Evolutionary conservation across 2,113 vertebrate species (phyloP), one percentile per base, ranked within the genome.

Genomic region (Tapirus terrestris): DNA sequence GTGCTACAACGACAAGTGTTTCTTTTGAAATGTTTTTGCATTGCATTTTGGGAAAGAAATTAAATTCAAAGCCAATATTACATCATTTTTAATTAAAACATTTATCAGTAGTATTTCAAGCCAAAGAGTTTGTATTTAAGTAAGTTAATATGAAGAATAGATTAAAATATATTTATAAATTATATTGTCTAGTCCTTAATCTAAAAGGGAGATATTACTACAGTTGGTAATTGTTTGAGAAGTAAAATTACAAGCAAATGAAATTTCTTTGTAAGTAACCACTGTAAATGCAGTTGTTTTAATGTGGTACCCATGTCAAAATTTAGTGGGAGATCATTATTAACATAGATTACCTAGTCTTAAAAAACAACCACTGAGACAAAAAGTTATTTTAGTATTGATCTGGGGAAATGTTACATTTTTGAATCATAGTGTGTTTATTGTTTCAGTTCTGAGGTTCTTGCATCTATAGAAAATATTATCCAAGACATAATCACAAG

Each of bases 381-480:
- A 43, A 51, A 56, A 92, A 80, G 67, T 77, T 67, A 76, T 45
- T 39, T 94, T 82, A 58, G 31, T 77, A 31, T 72, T 92, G 72
- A 51, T 72, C 97, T 92, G 39, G 76, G 60, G 33, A 84, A 43
- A 73, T 61, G 3, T 23, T 8, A 36, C 8, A 29, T 18, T 76
- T 80, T 93, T 80, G 91, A 96, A n/a, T 94, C 56, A 8, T 0
- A 33, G 60, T 43, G 43, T 93, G 96, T 97, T 98, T 68, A 45
- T 96, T 97, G 25, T 98, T 98, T 97, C 98, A 99, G 99, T 96
- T 98, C 98, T 97, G 98, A 99, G 67, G 98, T 99, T 98, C 98
- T 99, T 91, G 97, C 94, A 45, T 98, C 98, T 51, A 99, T 99
- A 97, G 99, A 99, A 99, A 99, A 98, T 36, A 96, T 99, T 84